Evolutionary conservation across 2,113 vertebrate genomes (phyloP).

Genomic region (Phrynosoma blainvillii): DNA sequence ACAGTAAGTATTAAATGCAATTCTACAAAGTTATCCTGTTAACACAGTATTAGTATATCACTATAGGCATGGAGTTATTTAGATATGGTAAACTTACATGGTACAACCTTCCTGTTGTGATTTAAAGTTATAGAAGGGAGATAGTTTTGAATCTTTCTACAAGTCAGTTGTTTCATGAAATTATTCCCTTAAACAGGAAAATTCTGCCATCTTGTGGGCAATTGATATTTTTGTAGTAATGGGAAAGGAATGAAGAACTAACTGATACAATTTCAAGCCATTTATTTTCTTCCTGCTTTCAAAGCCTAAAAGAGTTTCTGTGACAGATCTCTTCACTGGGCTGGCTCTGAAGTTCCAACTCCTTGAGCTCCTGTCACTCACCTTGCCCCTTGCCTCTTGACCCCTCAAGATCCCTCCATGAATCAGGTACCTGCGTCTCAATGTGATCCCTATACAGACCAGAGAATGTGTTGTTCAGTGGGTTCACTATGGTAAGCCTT

Average conservation of each 20-base stretch:
- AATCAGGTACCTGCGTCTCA: too few species aligned
- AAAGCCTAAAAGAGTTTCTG: background rate
- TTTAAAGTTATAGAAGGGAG: background rate
- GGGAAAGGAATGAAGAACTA: background rate
- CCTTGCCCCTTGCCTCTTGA: too few species aligned
- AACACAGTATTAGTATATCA: background rate
- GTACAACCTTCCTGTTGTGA: background rate
- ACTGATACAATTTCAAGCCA: background rate
- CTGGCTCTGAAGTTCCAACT: background rate
- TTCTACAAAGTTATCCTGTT: background rate
- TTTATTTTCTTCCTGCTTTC: background rate
- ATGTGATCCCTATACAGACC: too few species aligned
- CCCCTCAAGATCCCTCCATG: too few species aligned
- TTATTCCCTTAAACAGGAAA: background rate
- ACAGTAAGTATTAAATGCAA: slow-evolving; percentile 76
- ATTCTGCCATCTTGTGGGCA: slow-evolving; percentile 18
- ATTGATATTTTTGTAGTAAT: background rate
- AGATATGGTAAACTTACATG: background rate
- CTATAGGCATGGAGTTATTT: background rate
- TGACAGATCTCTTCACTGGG: background rate
- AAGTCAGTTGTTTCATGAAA: background rate
- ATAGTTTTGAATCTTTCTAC: background rate
- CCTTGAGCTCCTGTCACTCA: background rate
- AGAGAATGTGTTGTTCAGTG: too few species aligned
- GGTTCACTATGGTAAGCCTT: too few species aligned